These are phyloP conservation scores for Carassius auratus DNA, from an alignment of 2,113 vertebrate genomes.

Conservation along the genomic window DNA sequence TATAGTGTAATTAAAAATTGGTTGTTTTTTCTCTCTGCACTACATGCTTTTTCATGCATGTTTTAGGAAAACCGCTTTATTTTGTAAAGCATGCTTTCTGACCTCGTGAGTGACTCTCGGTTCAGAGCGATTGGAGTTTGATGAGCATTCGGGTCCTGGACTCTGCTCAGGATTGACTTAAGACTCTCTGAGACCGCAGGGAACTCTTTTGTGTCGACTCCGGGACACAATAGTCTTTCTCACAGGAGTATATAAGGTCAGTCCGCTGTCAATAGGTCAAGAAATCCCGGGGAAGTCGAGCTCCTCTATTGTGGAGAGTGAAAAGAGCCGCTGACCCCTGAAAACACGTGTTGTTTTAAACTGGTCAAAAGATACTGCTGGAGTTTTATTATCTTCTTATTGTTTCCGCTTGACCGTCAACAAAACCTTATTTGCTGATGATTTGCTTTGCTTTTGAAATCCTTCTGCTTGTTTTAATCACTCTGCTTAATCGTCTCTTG, in stretches of 20 bases:
- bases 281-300: constrained; percentile 55
- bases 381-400: constrained; percentile 54
- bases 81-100: not conserved
- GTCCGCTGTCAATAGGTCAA: constrained; percentile 54
- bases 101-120: not conserved
- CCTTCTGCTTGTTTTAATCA: not conserved
- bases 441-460: not conserved
- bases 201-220: constrained; percentile 32
- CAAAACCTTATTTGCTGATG: not conserved
- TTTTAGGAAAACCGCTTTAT: not conserved
- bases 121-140: not conserved
- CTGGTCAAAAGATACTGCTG: constrained; percentile 49
- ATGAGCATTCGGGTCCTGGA: not conserved
- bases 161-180: constrained; percentile 8
- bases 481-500: not conserved
- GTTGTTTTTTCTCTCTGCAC: not conserved
- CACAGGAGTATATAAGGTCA: constrained; percentile 59
- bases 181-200: constrained; percentile 14
- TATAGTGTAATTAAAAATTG: not conserved
- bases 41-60: too few species aligned
- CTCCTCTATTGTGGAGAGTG: constrained; percentile 49
- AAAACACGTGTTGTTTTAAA: constrained; percentile 54
- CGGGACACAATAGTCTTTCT: constrained; percentile 56
- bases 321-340: constrained; percentile 55
- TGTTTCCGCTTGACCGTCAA: constrained; percentile 33